Evolutionary conservation across 2,113 vertebrate species (phyloP).

Genomic region (Leucopsar rothschildi): DNA sequence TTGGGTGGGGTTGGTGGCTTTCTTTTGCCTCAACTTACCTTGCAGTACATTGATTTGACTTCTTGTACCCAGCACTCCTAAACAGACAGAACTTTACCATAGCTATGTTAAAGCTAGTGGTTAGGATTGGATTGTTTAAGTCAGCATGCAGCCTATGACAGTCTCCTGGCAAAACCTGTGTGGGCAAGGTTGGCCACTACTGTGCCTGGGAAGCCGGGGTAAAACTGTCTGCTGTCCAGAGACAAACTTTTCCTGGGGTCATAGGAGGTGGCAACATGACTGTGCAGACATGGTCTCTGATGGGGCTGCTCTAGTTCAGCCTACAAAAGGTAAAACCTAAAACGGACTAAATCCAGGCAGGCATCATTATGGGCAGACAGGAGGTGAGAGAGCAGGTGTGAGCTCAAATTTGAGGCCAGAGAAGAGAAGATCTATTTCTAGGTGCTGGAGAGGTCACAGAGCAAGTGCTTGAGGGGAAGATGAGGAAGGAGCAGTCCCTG

Average conservation of each 20-base stretch:
- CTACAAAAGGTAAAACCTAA: neutral
- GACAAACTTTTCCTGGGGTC: neutral
- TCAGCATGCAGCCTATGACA: rapidly evolving
- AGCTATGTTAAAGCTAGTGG: neutral
- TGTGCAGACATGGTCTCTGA: neutral
- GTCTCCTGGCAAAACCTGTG: neutral
- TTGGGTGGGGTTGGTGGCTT: neutral
- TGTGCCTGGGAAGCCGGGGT: neutral
- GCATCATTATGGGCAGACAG: neutral
- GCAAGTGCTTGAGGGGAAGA: neutral
- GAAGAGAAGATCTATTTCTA: neutral
- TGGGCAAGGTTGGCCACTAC: neutral
- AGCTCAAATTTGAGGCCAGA: rapidly evolving
- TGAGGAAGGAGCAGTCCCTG: neutral
- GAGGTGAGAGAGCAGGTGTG: rapidly evolving
- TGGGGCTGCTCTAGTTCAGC: neutral
- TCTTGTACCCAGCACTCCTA: neutral
- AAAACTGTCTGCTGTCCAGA: neutral
- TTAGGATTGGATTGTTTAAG: neutral
- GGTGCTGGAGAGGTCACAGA: neutral
- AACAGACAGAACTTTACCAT: neutral
- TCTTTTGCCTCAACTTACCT: neutral
- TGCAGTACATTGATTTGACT: neutral
- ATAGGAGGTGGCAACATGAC: neutral
- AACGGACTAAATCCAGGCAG: neutral